A percentile compares a stretch with the other conserved stretches of the same genome.
Evolutionary conservation across 2,113 vertebrate genomes (phyloP).

Genomic region (Pristiophorus japonicus): DNA sequence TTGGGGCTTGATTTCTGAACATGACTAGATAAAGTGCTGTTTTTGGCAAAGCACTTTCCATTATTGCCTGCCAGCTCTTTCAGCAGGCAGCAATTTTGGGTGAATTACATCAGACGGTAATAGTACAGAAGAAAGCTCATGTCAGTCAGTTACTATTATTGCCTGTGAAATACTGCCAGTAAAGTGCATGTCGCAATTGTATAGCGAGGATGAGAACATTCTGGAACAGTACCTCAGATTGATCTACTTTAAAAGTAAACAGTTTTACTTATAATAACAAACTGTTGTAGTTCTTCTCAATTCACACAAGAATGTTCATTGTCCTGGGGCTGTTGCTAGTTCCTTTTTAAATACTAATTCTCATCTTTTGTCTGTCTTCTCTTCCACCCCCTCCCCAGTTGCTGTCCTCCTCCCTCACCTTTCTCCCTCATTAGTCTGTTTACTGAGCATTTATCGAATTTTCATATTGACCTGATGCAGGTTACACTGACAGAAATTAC

Average conservation of each 20-base stretch:
- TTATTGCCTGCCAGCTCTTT: conserved; percentile 6
- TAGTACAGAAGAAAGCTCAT: neutral
- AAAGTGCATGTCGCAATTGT: neutral
- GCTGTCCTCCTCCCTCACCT: neutral
- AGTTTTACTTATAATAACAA: neutral
- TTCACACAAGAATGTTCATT: neutral
- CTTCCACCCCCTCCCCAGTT: neutral
- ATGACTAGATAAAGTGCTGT: neutral
- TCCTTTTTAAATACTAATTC: neutral
- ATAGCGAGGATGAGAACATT: neutral
- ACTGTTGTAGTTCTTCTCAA: neutral
- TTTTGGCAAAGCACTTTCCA: neutral
- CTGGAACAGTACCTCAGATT: neutral
- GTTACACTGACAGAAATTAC: too few species aligned
- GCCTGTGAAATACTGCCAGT: conserved; percentile 4
- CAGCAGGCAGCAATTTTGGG: neutral
- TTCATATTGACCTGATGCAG: neutral
- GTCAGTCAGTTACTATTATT: conserved; percentile 13
- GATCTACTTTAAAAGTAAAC: neutral
- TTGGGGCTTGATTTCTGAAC: neutral
- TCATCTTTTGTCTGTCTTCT: neutral
- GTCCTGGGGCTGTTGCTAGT: neutral
- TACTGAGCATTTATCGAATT: neutral
- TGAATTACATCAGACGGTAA: neutral
- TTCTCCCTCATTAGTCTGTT: neutral